Base-by-base conservation (phyloP, 2,888 invertebrate species). In the Drosophila austrosaltans region DNA sequence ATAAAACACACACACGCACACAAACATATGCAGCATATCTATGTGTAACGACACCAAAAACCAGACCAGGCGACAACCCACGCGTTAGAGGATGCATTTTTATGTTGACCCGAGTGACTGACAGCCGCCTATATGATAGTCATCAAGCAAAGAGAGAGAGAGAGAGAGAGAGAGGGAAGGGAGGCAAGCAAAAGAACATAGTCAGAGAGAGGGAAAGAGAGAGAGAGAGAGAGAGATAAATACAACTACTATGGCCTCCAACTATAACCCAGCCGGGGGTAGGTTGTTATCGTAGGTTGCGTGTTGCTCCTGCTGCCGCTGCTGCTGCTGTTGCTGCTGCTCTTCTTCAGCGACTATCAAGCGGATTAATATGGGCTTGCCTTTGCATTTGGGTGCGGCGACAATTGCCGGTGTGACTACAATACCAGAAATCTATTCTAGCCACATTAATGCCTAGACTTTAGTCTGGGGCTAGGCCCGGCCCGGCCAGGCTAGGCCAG, bases 231-330 rank as follows among this genome's bases (percentile, higher is more conserved):
- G 42, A 53, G 39, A 57, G 57, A 61, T 48, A 40, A 48, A 67
- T 63, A 63, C 48, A 62, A 66, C 72, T 72, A 72, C 72, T 72
- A 72, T 72, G 72, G 72, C 72, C 72, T 72, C 72, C 44, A 72
- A 65, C 57, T 22, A 32, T 44, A 30, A 48, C 48, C 20, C 48
- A 32, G 44, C 30, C 44, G 60, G 60, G 30, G 44, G 44, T 57
- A 72, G 72, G 72, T 72, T 72, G 72, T 72, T 72, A 72, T 72
- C 72, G 72, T 72, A 72, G 72, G 72, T 72, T 72, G 72, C 62
- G 72, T 72, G 72, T 72, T 53, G 62, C 72, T 62, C 22, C 48
- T 48, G 22, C 48, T 48, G 48, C 48, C 25, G 72, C 72, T 57
- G 57, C 72, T 44, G 61, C 65, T 61, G 8, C 22, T 48, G 48